Base-by-base conservation (phyloP, 2,888 invertebrate species). In the Drosophila bunnanda region DNA sequence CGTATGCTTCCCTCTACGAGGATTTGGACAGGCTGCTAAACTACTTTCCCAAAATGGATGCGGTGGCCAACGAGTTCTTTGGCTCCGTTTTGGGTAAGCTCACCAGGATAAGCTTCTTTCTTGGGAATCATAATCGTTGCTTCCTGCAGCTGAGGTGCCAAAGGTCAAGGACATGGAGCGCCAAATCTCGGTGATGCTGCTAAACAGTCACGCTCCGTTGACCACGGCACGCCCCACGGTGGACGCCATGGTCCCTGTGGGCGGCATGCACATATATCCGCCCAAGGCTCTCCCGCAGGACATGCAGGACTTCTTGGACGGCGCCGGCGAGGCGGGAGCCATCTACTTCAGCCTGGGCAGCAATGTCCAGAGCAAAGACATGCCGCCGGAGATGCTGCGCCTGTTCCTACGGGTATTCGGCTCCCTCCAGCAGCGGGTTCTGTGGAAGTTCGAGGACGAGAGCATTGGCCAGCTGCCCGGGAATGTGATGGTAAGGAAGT, bases 231-330 rank as follows among this genome's bases (percentile, higher is more conserved):
- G 93, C 53, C 93, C 94, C 9, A 83, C 90, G 0, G 91, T 93
- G 2, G 91, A 93, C 2, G 92, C 91, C 5, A 90, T 94, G 74
- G 89, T 94, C 10, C 92, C 94, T 53, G 93, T 94, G 8, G 94
- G 93, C 12, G 94, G 94, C 36, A 89, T 94, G 60, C 94, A 94
- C 70, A 92, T 94, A 43, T 91, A 92, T 55, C 89, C 90, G 15
- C 90, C 92, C 22, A 92, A 92, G 59, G 69, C 80, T 10, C 65
- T 92, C 61, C 90, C 92, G 30, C 36, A 65, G 15, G 92, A 93
- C 71, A 87, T 93, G 20, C 84, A 93, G 75, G 76, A 80, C 20
- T 93, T 93, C 70, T 71, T 93, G 46, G 92, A 93, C 60, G 91
- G 78, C 20, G 91, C 93, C 7, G 79, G 87, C 32, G 78, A 93